phyloP scores from a whole-genome alignment of 2,888 invertebrate species.

The Congeria kusceri region DNA sequence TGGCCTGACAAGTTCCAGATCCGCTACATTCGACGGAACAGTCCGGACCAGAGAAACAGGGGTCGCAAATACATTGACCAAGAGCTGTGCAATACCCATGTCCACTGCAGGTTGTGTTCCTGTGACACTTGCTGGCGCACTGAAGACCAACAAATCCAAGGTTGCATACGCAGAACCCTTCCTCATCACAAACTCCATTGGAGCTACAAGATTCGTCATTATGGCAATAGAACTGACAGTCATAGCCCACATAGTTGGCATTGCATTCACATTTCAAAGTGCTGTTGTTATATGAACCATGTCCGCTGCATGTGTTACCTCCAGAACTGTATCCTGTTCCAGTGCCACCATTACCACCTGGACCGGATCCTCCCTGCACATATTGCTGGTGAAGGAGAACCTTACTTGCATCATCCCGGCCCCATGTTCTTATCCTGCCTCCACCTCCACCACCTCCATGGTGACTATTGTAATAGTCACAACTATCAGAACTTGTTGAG shows the following conservation, averaged over 20 bases:
- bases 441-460: constrained; percentile 76
- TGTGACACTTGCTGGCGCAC: constrained; percentile 71
- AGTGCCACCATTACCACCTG: constrained; percentile 30
- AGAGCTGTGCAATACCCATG: constrained; percentile 71
- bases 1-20: constrained; percentile 66
- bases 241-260: constrained; percentile 65
- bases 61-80: constrained; percentile 74
- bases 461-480: constrained; percentile 15
- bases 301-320: constrained; percentile 66
- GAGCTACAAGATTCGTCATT: constrained; percentile 57
- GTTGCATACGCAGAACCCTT: constrained; percentile 71
- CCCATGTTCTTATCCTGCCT: constrained; percentile 69
- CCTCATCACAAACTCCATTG: constrained; percentile 66
- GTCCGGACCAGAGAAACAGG: constrained; percentile 73
- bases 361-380: constrained; percentile 53
- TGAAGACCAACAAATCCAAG: constrained; percentile 70
- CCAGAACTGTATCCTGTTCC: constrained; percentile 55
- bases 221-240: constrained; percentile 73
- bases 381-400: constrained; percentile 59
- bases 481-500: constrained; percentile 39
- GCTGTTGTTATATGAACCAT: constrained; percentile 56
- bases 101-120: constrained; percentile 64
- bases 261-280: constrained; percentile 62
- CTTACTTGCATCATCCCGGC: constrained; percentile 60
- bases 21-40: constrained; percentile 71